Conservation (phyloP, 2,888 invertebrate genomes). For the Teleiodes luculella region DNA sequence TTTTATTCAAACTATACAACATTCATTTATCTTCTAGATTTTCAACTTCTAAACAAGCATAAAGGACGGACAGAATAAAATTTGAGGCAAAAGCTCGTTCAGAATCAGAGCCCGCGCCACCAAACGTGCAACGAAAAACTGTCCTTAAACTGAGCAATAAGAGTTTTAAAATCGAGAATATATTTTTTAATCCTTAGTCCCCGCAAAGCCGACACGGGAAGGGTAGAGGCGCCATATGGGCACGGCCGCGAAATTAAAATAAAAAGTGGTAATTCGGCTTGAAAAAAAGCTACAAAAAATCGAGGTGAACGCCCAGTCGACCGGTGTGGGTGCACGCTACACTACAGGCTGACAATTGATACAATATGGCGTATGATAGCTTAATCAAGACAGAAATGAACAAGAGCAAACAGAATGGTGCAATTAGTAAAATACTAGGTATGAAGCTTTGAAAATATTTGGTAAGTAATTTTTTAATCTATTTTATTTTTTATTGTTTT, state of each 20-base stretch:
- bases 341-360: background rate
- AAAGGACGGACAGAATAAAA: too few relatives aligned
- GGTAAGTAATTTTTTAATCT: too few relatives aligned
- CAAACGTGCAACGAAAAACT: background rate
- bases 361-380: background rate
- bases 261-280: slow-evolving; percentile 33
- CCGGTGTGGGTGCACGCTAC: slow-evolving; percentile 4
- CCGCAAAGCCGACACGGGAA: slow-evolving; percentile 43
- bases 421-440: too few relatives aligned
- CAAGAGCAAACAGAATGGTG: too few relatives aligned
- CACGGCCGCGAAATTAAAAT: slow-evolving; percentile 54
- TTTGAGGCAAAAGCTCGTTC: too few relatives aligned
- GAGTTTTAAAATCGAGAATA: slow-evolving; percentile 1
- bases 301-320: slow-evolving; percentile 50
- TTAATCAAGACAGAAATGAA: too few relatives aligned
- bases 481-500: too few relatives aligned
- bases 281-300: slow-evolving; percentile 41
- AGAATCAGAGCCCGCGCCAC: too few relatives aligned
- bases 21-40: too few relatives aligned
- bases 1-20: too few relatives aligned
- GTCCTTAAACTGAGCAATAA: slow-evolving; percentile 8
- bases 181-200: slow-evolving; percentile 13
- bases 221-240: slow-evolving; percentile 65
- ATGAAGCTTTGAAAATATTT: too few relatives aligned
- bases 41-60: too few relatives aligned